These are phyloP conservation scores for Cheilosia soror DNA, from an alignment of 2,888 invertebrate species.

Conservation along the genomic window DNA sequence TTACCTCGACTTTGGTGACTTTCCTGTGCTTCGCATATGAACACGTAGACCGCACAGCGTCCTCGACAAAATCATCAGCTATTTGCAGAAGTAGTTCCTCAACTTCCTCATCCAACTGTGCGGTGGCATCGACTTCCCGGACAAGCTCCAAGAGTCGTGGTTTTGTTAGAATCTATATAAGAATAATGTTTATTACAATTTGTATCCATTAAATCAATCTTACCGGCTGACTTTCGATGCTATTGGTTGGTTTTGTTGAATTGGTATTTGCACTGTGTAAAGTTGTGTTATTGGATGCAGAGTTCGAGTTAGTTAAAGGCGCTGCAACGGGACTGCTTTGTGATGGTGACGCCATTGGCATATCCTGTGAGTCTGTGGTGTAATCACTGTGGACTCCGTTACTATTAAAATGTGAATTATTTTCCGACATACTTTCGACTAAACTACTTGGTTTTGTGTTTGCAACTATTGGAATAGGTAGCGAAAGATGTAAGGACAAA, in stretches of 20 bases:
- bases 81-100: slow-evolving; percentile 96
- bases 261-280: slow-evolving; percentile 76
- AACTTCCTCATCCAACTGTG: slow-evolving; percentile 98
- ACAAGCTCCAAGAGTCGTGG: slow-evolving; percentile 95
- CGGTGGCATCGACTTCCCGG: slow-evolving; percentile 96
- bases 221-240: slow-evolving; percentile 81
- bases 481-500: slow-evolving; percentile 62
- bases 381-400: slow-evolving; percentile 77
- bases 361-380: slow-evolving; percentile 78
- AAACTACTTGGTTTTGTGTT: slow-evolving; percentile 57
- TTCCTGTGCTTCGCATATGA: slow-evolving; percentile 96
- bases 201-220: slow-evolving; percentile 42
- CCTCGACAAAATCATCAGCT: slow-evolving; percentile 98
- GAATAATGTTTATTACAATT: slow-evolving; percentile 9
- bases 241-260: slow-evolving; percentile 76
- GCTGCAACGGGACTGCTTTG: slow-evolving; percentile 81
- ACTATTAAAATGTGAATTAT: slow-evolving; percentile 83
- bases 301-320: slow-evolving; percentile 75
- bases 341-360: slow-evolving; percentile 82
- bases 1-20: slow-evolving; percentile 93
- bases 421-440: slow-evolving; percentile 80
- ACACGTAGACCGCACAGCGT: slow-evolving; percentile 94
- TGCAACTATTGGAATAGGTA: slow-evolving; percentile 45
- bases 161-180: slow-evolving; percentile 89
- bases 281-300: slow-evolving; percentile 58